Base-by-base conservation (phyloP, 2,797 vertebrate species). In the Nyctalus aviator region DNA sequence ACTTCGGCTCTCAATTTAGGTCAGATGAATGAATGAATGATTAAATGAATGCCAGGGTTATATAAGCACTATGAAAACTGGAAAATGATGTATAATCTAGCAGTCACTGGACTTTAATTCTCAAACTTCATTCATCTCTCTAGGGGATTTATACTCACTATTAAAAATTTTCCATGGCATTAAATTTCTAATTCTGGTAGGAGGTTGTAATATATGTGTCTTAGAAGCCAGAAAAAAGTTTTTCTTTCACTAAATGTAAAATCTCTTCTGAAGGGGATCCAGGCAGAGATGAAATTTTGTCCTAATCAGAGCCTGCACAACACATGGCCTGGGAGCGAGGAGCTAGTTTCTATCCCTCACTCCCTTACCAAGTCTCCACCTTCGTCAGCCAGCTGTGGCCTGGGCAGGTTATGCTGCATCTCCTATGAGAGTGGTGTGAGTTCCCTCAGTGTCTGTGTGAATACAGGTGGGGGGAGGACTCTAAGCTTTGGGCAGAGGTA, bases 171-270 rank as follows among this genome's bases (percentile, higher is more conserved):
- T n/a, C 50, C 17, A 8, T 72, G 75, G 71, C 57, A 75, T 77
- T 73, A 21, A 12, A 41, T 94, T 76, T 84, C 76, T 69, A 95
- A 73, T 57, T 84, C 53, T 71, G 30, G 48, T 27, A 37, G 8
- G 86, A 95, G 32, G 32, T 41, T 86, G 30, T 77, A 37, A 90
- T 57, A 92, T 41, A 64, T 25, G 30, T 79, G 50, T 84, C 72
- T 87, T 73, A 73, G 71, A 91, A 95, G 77, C 77, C 32, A 85
- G 76, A 83, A 35, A 35, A 73, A 71, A 64, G 46, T 32, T 71
- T 55, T 91, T 55, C 68, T 81, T 17, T 41, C 46, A 41, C 27
- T 89, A 30, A 83, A 32, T 30, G 12, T 59, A 53, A 71, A 69
- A 41, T 82, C 15, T 84, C 25, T 62, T 90, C 62, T 59, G 55